phyloP scores from a whole-genome alignment of 2,113 vertebrate species.

The Otolemur garnettii region DNA sequence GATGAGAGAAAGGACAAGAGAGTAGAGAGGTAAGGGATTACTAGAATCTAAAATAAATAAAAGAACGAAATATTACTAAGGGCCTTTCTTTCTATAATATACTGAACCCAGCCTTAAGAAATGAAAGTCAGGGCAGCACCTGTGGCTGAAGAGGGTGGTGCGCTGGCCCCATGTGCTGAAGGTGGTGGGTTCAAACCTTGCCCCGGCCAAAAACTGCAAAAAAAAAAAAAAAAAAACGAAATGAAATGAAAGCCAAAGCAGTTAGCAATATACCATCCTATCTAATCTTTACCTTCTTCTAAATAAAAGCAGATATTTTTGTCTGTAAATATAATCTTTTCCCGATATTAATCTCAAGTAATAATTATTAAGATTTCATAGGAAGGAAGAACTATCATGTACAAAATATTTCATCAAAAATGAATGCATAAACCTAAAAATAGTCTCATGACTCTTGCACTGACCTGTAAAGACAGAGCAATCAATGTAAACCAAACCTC shows the following conservation, averaged over 20 bases:
- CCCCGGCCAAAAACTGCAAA: no score
- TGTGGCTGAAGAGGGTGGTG: no score
- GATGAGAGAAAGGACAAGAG: neutral
- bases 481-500: neutral
- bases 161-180: no score
- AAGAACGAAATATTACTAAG: neutral
- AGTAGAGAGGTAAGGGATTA: no score
- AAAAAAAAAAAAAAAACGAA: no score
- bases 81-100: neutral
- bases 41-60: slow-evolving; percentile 8
- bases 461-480: neutral
- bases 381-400: neutral
- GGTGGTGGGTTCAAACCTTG: no score
- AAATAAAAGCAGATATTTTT: slow-evolving; percentile 1
- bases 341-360: slow-evolving; percentile 9
- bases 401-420: neutral
- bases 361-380: neutral
- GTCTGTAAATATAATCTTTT: neutral
- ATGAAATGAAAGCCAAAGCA: no score
- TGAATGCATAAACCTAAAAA: neutral
- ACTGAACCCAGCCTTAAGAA: neutral
- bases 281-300: neutral
- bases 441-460: neutral
- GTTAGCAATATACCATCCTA: neutral
- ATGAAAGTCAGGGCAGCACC: neutral